phyloP scores from a whole-genome alignment of 2,113 vertebrate species.

The Daubentonia madagascariensis region DNA sequence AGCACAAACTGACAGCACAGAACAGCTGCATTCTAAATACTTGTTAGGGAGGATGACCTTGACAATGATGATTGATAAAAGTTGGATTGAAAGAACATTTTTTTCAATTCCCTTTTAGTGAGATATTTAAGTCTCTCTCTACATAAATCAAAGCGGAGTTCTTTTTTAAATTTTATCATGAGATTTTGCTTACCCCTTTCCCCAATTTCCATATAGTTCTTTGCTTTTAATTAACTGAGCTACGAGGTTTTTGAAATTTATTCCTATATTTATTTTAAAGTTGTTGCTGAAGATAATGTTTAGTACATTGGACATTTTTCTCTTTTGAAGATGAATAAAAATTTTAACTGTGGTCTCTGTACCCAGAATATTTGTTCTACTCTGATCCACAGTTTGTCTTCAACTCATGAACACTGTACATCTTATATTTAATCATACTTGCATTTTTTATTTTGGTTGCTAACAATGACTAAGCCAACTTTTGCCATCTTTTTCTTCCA shows the following conservation, averaged over 20 bases:
- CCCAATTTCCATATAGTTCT: not conserved
- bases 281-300: not conserved
- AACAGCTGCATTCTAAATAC: not conserved
- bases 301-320: not conserved
- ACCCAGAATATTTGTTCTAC: not conserved
- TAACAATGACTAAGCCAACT: not conserved
- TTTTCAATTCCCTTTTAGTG: not conserved
- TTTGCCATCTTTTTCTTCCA: not conserved
- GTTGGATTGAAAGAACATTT: not conserved
- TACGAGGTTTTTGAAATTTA: not conserved
- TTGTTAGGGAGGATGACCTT: not conserved
- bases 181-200: not conserved
- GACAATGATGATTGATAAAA: not conserved
- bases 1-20: not conserved
- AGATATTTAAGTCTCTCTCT: not conserved
- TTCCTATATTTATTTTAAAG: not conserved
- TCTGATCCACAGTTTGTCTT: not conserved
- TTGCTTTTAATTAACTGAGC: not conserved
- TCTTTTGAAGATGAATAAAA: not conserved
- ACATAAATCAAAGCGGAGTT: not conserved
- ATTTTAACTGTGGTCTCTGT: not conserved
- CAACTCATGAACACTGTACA: not conserved
- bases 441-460: not conserved
- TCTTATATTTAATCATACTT: not conserved
- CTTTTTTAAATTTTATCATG: not conserved